phyloP scores from a whole-genome alignment of 2,797 vertebrate species.

The Psittacula echo region DNA sequence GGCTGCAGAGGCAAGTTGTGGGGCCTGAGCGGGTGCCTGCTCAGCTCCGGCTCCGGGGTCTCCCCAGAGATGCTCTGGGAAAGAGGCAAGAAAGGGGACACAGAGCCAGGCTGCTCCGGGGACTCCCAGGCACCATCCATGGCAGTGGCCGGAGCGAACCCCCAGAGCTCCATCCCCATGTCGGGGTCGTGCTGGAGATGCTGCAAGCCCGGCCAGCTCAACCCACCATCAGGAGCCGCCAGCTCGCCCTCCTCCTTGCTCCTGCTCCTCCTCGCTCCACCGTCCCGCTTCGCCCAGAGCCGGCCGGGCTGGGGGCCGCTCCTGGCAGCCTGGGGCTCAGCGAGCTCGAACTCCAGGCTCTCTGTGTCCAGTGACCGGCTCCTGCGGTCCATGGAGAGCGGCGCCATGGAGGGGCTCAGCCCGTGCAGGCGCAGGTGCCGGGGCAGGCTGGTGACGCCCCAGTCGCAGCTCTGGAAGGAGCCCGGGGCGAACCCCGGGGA shows the following conservation, averaged over 20 bases:
- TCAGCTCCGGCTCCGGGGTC: not conserved
- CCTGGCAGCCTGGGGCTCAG: slow-evolving; percentile 70
- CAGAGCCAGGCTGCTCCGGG: not conserved
- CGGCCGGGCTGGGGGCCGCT: slow-evolving; percentile 75
- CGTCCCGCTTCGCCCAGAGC: slow-evolving; percentile 72
- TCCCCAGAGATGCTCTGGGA: not conserved
- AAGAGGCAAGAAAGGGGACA: not conserved
- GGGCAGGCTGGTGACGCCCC: slow-evolving; percentile 93
- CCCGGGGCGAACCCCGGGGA: slow-evolving; percentile 82
- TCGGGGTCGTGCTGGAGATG: not conserved
- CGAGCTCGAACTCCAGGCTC: slow-evolving; percentile 85
- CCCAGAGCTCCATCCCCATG: not conserved
- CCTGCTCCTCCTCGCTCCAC: not conserved
- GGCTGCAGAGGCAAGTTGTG: slow-evolving; percentile 70
- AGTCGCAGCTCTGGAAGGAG: slow-evolving; percentile 83
- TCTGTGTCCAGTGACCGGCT: slow-evolving; percentile 94
- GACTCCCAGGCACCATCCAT: slow-evolving; percentile 19
- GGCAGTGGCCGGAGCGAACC: fast-evolving
- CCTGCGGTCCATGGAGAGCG: slow-evolving; percentile 87
- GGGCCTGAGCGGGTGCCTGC: slow-evolving; percentile 70
- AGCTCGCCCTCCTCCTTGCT: slow-evolving; percentile 27
- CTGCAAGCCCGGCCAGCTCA: slow-evolving; percentile 16
- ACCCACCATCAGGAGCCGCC: not conserved
- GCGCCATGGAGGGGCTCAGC: slow-evolving; percentile 79
- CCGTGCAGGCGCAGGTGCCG: slow-evolving; percentile 87